Evolutionary conservation across 1,140 invertebrate genomes (phyloP).

Genomic region (Monochamus saltuarius): DNA sequence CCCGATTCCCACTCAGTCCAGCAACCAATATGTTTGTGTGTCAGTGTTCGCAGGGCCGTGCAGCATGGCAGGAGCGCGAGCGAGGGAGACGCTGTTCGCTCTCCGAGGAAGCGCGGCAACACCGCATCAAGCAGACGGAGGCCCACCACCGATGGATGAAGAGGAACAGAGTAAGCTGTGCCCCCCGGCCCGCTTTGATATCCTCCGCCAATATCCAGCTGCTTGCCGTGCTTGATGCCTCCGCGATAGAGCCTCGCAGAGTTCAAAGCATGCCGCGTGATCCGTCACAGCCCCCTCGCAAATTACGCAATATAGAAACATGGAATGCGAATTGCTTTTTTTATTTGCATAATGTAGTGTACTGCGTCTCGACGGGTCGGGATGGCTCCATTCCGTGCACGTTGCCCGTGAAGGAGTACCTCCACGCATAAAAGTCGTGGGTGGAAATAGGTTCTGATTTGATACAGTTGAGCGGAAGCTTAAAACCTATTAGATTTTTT

Average conservation of each 20-base stretch:
- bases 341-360: too few relatives aligned
- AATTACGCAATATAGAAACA: conserved; percentile 9
- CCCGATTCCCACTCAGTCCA: neutral
- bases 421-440: too few relatives aligned
- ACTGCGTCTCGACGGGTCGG: too few relatives aligned
- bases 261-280: neutral
- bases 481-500: too few relatives aligned
- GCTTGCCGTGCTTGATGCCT: neutral
- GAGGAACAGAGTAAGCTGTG: conserved; percentile 70
- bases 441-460: too few relatives aligned
- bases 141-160: conserved; percentile 77
- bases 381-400: too few relatives aligned
- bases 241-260: neutral
- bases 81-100: conserved; percentile 67
- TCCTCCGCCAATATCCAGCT: neutral
- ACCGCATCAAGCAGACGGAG: conserved; percentile 64
- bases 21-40: conserved; percentile 17
- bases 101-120: conserved; percentile 64
- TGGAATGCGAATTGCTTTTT: conserved; percentile 5
- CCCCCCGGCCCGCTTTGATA: conserved; percentile 6
- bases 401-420: too few relatives aligned
- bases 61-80: conserved; percentile 72
- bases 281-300: neutral
- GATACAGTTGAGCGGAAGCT: too few relatives aligned
- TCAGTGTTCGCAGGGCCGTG: conserved; percentile 73